Evolutionary conservation across 2,888 invertebrate genomes (phyloP).

Genomic region (Drosophila mettleri): DNA sequence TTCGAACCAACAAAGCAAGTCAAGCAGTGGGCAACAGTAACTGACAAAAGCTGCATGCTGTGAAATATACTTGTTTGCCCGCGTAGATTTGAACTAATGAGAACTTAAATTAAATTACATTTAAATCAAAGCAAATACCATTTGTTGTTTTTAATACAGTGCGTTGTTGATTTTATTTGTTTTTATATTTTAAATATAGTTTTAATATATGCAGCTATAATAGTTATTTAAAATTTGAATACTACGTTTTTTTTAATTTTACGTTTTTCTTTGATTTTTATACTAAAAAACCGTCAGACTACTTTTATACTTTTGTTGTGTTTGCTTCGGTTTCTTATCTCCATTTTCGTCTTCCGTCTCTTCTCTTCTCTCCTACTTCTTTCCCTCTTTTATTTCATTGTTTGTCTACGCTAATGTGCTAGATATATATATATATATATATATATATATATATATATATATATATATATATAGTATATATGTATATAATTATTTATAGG

Average conservation of each 20-base stretch:
- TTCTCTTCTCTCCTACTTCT: not conserved
- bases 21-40: constrained; percentile 2
- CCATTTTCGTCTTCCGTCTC: not conserved
- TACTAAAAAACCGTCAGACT: constrained; percentile 66
- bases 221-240: constrained; percentile 74
- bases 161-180: constrained; percentile 64
- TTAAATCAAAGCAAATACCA: not conserved
- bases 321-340: constrained; percentile 31
- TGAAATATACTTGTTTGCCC: too few species aligned
- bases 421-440: constrained; percentile 56
- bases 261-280: constrained; percentile 60
- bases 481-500: constrained; percentile 55
- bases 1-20: not conserved
- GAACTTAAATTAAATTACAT: not conserved
- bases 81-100: not conserved
- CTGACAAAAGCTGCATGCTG: constrained; percentile 18
- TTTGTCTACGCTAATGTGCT: constrained; percentile 71
- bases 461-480: constrained; percentile 57
- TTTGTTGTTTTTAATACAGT: constrained; percentile 62
- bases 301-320: constrained; percentile 44
- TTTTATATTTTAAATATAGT: constrained; percentile 73
- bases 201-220: constrained; percentile 76
- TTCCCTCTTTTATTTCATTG: constrained; percentile 42
- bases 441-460: constrained; percentile 41
- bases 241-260: constrained; percentile 65